Evolutionary conservation across 2,888 invertebrate species (phyloP).

Genomic region (Brenthis ino): DNA sequence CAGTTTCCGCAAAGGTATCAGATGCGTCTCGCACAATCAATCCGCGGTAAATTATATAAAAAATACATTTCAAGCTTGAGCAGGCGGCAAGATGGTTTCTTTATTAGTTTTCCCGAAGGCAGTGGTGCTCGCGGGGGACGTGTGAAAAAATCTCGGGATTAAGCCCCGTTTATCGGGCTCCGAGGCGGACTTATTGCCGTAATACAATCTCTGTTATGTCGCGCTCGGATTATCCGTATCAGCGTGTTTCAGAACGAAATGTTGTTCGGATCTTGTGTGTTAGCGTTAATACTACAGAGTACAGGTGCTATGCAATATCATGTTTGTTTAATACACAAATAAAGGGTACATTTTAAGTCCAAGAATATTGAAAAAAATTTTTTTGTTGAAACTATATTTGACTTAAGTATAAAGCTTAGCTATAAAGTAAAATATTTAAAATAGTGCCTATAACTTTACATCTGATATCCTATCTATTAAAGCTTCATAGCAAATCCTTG

Average conservation of each 20-base stretch:
- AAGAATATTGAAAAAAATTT: background rate
- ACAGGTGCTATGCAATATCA: background rate
- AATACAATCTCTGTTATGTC: slow-evolving; percentile 80
- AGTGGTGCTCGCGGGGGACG: slow-evolving; percentile 63
- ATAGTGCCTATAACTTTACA: slow-evolving; percentile 29
- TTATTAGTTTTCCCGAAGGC: slow-evolving; percentile 80
- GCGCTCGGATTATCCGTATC: slow-evolving; percentile 72
- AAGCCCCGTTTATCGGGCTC: slow-evolving; percentile 74
- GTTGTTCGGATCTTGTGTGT: slow-evolving; percentile 40
- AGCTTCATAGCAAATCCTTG: slow-evolving; percentile 70
- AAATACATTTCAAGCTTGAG: slow-evolving; percentile 83
- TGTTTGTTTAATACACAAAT: too few species aligned
- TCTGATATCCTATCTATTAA: slow-evolving; percentile 33
- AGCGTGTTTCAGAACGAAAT: slow-evolving; percentile 60
- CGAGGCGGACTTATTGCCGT: slow-evolving; percentile 73
- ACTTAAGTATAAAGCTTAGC: background rate
- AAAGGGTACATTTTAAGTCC: background rate
- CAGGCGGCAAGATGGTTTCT: slow-evolving; percentile 80
- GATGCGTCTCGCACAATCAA: slow-evolving; percentile 70
- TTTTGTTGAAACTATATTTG: background rate
- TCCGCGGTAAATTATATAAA: slow-evolving; percentile 82
- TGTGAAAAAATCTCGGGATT: slow-evolving; percentile 79
- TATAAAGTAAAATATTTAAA: slow-evolving; percentile 20
- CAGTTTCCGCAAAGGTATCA: slow-evolving; percentile 50
- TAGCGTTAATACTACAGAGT: slow-evolving; percentile 36